Conservation (phyloP, 1,140 invertebrate genomes). For the Sminthurides bifidus region DNA sequence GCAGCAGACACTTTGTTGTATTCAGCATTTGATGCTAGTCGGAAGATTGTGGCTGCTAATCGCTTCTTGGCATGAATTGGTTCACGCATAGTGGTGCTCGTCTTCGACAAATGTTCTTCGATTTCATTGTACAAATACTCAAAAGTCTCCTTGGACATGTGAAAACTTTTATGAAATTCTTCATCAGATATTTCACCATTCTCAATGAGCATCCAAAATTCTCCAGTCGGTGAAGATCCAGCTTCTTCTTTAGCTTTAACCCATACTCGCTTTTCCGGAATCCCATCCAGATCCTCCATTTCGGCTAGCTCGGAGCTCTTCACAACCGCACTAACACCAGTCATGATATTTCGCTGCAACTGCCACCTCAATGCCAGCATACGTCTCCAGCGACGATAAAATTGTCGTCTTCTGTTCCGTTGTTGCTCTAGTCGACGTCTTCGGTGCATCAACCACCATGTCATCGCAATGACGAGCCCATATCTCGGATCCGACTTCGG, state of each 20-base stretch:
- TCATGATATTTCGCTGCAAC: not conserved
- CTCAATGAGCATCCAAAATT: slow-evolving; percentile 21
- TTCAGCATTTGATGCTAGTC: slow-evolving; percentile 24
- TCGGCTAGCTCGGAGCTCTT: slow-evolving; percentile 4
- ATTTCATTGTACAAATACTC: slow-evolving; percentile 22
- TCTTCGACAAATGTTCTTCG: slow-evolving; percentile 15
- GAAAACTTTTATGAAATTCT: slow-evolving; percentile 16
- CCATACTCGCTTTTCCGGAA: slow-evolving; percentile 20
- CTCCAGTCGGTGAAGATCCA: too few relatives aligned
- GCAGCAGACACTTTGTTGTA: too few relatives aligned
- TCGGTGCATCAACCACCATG: slow-evolving; percentile 28
- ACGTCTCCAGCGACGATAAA: slow-evolving; percentile 23
- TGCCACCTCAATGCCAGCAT: slow-evolving; percentile 8
- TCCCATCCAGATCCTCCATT: slow-evolving; percentile 8
- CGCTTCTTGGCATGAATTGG: slow-evolving; percentile 22
- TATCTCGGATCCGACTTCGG: slow-evolving; percentile 27
- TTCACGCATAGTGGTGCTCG: slow-evolving; percentile 16
- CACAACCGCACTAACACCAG: slow-evolving; percentile 4
- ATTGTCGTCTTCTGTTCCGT: slow-evolving; percentile 19
- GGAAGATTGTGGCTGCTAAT: slow-evolving; percentile 20
- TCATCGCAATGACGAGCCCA: slow-evolving; percentile 18
- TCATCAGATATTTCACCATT: slow-evolving; percentile 9
- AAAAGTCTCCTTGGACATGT: slow-evolving; percentile 23
- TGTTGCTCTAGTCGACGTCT: slow-evolving; percentile 19
- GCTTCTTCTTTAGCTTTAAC: slow-evolving; percentile 15